A percentile compares a stretch with the other conserved stretches of the same genome.
Evolutionary conservation across 2,113 vertebrate species (phyloP).

Genomic region (Microcebus jonahi): DNA sequence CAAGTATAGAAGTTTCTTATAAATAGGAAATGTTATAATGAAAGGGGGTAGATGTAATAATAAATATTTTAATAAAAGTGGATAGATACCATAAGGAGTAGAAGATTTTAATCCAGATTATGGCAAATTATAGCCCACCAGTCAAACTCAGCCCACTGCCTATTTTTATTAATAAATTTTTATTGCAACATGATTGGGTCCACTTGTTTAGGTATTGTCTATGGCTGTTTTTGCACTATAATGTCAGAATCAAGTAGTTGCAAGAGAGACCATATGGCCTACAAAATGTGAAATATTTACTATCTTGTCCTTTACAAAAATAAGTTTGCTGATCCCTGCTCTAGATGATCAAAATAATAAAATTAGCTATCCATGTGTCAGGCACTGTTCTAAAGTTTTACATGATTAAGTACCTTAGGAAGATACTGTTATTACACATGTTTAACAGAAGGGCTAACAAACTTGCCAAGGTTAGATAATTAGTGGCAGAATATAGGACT

Average conservation of each 20-base stretch:
- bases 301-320: neutral
- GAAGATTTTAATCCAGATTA: neutral
- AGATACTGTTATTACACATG: neutral
- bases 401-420: neutral
- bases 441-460: neutral
- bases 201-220: neutral
- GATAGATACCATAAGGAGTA: neutral
- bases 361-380: neutral
- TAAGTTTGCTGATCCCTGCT: neutral
- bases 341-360: slow-evolving; percentile 8
- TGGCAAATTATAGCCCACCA: neutral
- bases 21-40: neutral
- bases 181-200: neutral
- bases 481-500: neutral
- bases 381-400: neutral
- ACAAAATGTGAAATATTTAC: neutral
- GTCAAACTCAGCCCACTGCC: neutral
- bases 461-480: neutral
- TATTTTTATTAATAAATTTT: neutral
- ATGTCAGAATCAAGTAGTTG: neutral
- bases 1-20: neutral
- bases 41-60: neutral
- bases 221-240: neutral
- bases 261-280: neutral
- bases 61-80: neutral